Evolutionary conservation across 2,797 vertebrate species (phyloP).

Genomic region (Rhinoraja longicauda): DNA sequence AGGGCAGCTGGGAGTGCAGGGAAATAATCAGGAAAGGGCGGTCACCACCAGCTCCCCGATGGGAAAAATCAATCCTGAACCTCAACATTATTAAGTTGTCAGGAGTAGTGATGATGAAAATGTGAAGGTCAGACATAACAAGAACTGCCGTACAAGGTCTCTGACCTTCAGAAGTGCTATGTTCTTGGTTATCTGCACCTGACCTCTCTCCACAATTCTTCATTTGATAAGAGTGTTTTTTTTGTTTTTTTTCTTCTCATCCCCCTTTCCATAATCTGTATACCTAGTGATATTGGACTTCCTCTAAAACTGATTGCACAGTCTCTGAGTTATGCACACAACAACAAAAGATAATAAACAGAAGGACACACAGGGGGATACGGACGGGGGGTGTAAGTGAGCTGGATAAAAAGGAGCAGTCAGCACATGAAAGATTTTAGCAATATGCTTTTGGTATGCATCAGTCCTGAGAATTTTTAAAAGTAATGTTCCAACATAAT

Average conservation of each 20-base stretch:
- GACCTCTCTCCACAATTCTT: slow-evolving; percentile 98
- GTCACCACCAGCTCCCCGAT: slow-evolving; percentile 75
- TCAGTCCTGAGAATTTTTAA: background rate
- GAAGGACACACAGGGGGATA: slow-evolving; percentile 62
- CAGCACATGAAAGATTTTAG: slow-evolving; percentile 35
- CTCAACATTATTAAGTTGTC: slow-evolving; percentile 93
- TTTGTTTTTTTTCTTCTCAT: slow-evolving; percentile 52
- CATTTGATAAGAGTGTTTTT: slow-evolving; percentile 88
- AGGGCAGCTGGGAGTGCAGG: slow-evolving; percentile 86
- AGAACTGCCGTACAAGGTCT: slow-evolving; percentile 96
- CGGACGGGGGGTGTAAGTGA: slow-evolving; percentile 34
- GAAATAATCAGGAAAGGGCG: slow-evolving; percentile 96
- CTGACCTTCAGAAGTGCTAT: slow-evolving; percentile 82
- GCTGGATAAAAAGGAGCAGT: slow-evolving; percentile 20
- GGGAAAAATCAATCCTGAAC: slow-evolving; percentile 78
- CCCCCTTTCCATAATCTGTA: slow-evolving; percentile 67
- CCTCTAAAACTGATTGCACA: slow-evolving; percentile 86
- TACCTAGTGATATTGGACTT: slow-evolving; percentile 78
- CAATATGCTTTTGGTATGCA: slow-evolving; percentile 27
- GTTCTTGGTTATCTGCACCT: slow-evolving; percentile 98
- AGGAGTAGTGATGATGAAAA: slow-evolving; percentile 94
- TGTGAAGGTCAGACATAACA: slow-evolving; percentile 98
- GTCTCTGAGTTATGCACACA: slow-evolving; percentile 62
- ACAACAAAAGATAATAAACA: slow-evolving; percentile 92
- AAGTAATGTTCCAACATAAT: background rate